Evolutionary conservation across 2,888 invertebrate species (phyloP).

Genomic region (Herminia tarsipennalis): DNA sequence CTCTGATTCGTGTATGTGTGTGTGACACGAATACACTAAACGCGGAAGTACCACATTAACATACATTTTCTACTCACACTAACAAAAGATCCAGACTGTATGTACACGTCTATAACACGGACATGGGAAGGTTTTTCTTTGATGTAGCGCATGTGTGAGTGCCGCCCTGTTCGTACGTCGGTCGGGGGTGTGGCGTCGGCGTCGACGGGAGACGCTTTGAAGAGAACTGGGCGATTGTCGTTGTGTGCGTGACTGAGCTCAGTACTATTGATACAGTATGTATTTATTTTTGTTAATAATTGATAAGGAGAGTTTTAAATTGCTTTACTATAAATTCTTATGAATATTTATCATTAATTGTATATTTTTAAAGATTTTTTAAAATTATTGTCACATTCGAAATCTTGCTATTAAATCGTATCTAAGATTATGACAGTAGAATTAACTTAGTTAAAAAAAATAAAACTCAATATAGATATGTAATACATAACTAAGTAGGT

Average conservation of each 20-base stretch:
- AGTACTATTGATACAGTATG: constrained; percentile 49
- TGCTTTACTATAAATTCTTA: neutral
- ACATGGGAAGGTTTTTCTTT: constrained; percentile 49
- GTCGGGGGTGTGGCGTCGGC: constrained; percentile 78
- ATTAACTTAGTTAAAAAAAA: too few relatives aligned
- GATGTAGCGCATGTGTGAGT: constrained; percentile 57
- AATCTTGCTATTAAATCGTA: too few relatives aligned
- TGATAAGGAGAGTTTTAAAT: constrained; percentile 12
- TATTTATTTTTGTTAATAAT: constrained; percentile 33
- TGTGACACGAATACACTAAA: constrained; percentile 73
- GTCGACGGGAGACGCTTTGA: constrained; percentile 46
- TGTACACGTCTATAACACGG: constrained; percentile 47
- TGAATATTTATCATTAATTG: neutral
- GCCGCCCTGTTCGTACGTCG: constrained; percentile 68
- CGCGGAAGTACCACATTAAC: constrained; percentile 81
- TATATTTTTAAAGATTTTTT: neutral
- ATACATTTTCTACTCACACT: constrained; percentile 75
- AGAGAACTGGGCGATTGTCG: constrained; percentile 51
- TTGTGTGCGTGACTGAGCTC: constrained; percentile 45
- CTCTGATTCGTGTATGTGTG: constrained; percentile 49
- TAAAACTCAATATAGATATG: neutral
- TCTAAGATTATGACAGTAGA: too few relatives aligned
- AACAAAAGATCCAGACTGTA: constrained; percentile 25
- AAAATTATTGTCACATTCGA: too few relatives aligned
- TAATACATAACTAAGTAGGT: neutral